These are phyloP conservation scores for Archilochus colubris DNA, from an alignment of 2,113 vertebrate genomes.

Conservation along the genomic window DNA sequence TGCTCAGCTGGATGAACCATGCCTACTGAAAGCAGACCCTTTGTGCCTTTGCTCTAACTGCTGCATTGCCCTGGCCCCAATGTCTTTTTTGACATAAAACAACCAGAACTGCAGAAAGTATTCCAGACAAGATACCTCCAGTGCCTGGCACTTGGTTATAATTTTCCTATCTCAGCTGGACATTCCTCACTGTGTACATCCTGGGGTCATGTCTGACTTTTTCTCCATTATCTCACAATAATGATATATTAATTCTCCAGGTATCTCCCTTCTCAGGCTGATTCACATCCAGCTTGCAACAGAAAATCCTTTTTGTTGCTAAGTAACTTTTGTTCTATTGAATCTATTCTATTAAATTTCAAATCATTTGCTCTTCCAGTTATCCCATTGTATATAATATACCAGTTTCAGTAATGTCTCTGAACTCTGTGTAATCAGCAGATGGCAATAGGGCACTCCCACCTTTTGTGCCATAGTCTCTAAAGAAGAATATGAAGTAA, in stretches of 20 bases:
- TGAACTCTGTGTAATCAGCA: background rate
- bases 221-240: background rate
- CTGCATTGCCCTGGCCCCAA: background rate
- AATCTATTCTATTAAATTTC: conserved; percentile 24
- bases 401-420: background rate
- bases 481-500: background rate
- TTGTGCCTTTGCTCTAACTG: background rate
- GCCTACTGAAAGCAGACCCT: background rate
- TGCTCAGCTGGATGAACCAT: background rate
- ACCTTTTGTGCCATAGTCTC: background rate
- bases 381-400: background rate
- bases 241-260: background rate
- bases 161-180: background rate
- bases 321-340: conserved; percentile 49
- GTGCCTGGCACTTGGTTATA: background rate
- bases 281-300: background rate
- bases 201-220: background rate
- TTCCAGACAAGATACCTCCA: background rate
- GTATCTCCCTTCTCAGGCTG: background rate
- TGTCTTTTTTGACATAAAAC: background rate
- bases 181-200: background rate
- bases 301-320: conserved; percentile 52
- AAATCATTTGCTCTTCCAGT: background rate
- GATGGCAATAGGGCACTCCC: background rate
- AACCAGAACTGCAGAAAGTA: background rate